These are phyloP conservation scores for Penaeus monodon DNA, from an alignment of 2,888 invertebrate genomes.

Conservation along the genomic window DNA sequence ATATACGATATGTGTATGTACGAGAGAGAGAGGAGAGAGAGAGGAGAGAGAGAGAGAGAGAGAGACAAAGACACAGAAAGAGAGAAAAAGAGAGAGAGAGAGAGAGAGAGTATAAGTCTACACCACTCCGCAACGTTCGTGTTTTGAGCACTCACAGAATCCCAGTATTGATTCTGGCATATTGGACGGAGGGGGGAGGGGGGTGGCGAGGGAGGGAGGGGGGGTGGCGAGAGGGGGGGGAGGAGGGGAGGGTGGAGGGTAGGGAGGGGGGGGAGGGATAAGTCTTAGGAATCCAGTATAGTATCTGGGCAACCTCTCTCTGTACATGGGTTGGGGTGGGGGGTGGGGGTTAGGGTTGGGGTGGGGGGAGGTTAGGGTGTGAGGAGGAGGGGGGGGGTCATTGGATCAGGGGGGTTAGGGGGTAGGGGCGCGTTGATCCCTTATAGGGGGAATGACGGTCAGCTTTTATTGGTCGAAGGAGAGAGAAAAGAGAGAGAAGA, in stretches of 20 bases:
- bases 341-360: background rate
- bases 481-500: slow-evolving; percentile 1
- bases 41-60: background rate
- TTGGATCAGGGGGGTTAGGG: background rate
- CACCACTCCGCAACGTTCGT: too few species aligned
- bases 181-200: background rate
- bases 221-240: background rate
- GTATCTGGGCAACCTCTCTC: too few species aligned
- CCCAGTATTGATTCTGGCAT: too few species aligned
- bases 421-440: too few species aligned
- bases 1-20: background rate
- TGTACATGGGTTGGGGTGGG: background rate
- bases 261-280: background rate
- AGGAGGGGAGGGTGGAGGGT: background rate
- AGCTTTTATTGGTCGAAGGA: too few species aligned
- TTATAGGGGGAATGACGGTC: too few species aligned
- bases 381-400: background rate
- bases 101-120: background rate
- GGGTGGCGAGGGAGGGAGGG: background rate
- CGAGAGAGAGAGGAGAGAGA: background rate
- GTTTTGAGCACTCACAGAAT: too few species aligned
- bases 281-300: background rate
- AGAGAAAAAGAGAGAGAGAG: background rate
- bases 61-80: background rate
- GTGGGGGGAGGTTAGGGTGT: background rate